Conservation (phyloP, 2,113 vertebrate species). For the Ovibos moschatus region DNA sequence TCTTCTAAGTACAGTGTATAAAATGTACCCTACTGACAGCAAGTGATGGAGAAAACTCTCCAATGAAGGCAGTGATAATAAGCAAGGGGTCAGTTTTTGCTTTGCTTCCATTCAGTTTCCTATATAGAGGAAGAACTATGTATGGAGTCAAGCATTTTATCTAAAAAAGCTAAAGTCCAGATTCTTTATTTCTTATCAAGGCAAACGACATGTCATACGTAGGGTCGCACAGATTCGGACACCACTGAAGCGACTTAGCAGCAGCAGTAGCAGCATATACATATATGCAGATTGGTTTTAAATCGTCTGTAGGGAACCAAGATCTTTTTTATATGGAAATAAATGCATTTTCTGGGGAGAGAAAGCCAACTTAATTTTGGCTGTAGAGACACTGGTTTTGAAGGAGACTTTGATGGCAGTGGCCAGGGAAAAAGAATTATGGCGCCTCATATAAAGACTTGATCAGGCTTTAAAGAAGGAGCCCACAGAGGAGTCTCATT, state of each 20-base stretch:
- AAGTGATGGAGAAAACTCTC: background rate
- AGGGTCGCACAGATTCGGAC: too few species aligned
- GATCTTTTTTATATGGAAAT: conserved; percentile 38
- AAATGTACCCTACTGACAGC: background rate
- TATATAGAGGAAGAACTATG: background rate
- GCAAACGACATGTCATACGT: background rate
- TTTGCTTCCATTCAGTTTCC: background rate
- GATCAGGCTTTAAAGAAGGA: background rate
- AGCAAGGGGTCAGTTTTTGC: background rate
- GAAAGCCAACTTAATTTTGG: background rate
- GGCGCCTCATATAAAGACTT: background rate
- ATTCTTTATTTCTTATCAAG: conserved; percentile 47
- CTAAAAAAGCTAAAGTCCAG: background rate
- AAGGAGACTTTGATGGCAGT: background rate
- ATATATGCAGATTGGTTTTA: conserved; percentile 7
- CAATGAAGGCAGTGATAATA: background rate
- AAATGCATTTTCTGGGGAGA: background rate
- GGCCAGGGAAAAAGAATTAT: conserved; percentile 8
- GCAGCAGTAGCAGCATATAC: too few species aligned
- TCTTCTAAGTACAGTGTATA: background rate
- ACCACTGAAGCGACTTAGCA: too few species aligned
- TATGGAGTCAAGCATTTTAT: background rate
- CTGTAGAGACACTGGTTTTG: conserved; percentile 23
- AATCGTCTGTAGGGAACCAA: background rate
- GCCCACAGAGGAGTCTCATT: conserved; percentile 1